A percentile compares a stretch with the other conserved stretches of the same genome.
These are phyloP conservation scores for Netelia virgata DNA, from an alignment of 2,888 invertebrate genomes.

Conservation along the genomic window DNA sequence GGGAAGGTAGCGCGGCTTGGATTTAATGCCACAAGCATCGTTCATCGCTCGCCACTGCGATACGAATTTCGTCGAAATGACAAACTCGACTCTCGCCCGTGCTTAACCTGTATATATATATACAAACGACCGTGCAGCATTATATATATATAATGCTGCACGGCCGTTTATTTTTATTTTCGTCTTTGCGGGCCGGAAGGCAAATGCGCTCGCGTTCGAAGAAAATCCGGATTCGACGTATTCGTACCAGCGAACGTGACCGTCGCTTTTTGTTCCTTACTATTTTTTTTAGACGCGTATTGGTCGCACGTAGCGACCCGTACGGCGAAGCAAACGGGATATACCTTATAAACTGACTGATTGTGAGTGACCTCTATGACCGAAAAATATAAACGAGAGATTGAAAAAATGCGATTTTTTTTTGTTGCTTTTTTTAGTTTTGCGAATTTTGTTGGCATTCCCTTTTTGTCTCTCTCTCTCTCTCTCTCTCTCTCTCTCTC, in stretches of 20 bases:
- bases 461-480: not conserved
- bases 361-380: conserved; percentile 31
- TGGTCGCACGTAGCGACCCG: not conserved
- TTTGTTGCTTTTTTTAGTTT: too few species aligned
- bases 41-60: conserved; percentile 29
- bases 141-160: conserved; percentile 3
- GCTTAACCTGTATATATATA: not conserved
- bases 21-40: conserved; percentile 34
- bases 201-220: conserved; percentile 32
- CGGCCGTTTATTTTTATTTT: conserved; percentile 48
- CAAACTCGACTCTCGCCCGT: conserved; percentile 40
- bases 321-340: not conserved
- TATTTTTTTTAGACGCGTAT: not conserved
- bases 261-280: too few species aligned
- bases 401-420: too few species aligned
- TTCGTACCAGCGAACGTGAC: not conserved
- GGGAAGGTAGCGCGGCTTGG: conserved; percentile 18
- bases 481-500: not conserved
- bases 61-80: conserved; percentile 50
- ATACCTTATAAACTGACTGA: not conserved
- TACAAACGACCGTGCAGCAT: too few species aligned
- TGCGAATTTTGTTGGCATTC: conserved; percentile 11
- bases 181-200: conserved; percentile 33
- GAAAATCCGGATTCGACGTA: conserved; percentile 39
- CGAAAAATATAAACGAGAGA: conserved; percentile 49